Base-by-base conservation (phyloP, 2,797 vertebrate genomes). In the Notoglanidium macrostoma region DNA sequence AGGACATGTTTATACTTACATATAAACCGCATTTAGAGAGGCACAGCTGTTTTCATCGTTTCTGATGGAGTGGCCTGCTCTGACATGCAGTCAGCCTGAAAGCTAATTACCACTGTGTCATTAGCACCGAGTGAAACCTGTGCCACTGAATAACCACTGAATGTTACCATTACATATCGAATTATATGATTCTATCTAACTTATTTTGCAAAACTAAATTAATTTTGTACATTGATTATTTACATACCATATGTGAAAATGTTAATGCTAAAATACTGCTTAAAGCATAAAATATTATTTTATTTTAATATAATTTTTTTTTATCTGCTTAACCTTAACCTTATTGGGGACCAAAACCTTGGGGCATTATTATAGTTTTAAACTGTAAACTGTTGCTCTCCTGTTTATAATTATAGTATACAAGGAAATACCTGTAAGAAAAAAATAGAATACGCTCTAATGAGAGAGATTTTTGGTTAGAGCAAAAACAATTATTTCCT, bases 1-100 rank as follows among this genome's bases (percentile, higher is more conserved):
- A 90, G 84, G 67, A 87, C 88, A 86, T 77, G 76, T 78, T 78
- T 59, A 59, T 79, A 40, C 54, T 40, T 57, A 77, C 11, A 55
- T 32, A 54, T 79, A 79, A 59, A 79, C 77, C 8, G 9, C 54
- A 79, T 79, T 76, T 57, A 59, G 19, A 35, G 32, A 40, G 54
- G 4, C 17, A 57, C 9, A 35, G 29, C 19, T 59, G 29, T 59
- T 79, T 78, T 57, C 54, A 35, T 23, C 35, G 29, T 79, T 79
- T 79, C 29, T 57, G 29, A 78, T 14, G 29, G 29, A 57, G 76
- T 78, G 54, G 54, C 76, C 19, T 78, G 19, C 76, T 57, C 17
- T 35, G 54, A 35, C 29, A 32, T 57, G 29, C 77, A 59, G 77
- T 79, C 77, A 57, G 77, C 6, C 54, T 23, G 0, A 14, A 51